Conservation (phyloP, 2,888 invertebrate species). For the Lepidonotus clava region DNA sequence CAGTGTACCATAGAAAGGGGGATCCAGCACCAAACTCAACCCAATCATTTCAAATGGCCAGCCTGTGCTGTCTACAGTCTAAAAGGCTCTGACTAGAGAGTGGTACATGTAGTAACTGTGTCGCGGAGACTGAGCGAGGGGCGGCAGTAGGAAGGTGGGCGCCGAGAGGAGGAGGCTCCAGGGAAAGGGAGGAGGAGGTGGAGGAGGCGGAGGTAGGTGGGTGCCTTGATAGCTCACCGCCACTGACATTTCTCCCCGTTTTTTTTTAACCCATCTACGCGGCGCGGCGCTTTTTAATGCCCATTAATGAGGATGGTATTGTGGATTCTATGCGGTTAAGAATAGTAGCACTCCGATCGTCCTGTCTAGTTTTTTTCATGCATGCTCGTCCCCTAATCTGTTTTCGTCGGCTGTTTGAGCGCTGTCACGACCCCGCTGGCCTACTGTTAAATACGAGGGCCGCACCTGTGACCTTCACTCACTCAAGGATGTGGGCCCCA, state of each 20-base stretch:
- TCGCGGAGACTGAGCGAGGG: no score
- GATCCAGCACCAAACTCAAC: no score
- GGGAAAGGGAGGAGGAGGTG: background rate
- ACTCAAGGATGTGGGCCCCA: background rate
- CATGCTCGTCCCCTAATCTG: background rate
- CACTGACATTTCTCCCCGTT: slow-evolving; percentile 6
- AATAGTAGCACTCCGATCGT: background rate
- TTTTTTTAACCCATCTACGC: background rate
- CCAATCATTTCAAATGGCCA: no score
- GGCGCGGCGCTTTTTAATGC: background rate
- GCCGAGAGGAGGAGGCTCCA: background rate
- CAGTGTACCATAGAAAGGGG: no score
- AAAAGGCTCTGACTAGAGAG: no score
- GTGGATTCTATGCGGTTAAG: background rate
- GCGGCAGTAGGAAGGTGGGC: background rate
- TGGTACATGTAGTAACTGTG: no score
- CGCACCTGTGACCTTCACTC: background rate
- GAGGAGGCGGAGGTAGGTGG: background rate
- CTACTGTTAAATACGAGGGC: background rate
- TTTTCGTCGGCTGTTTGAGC: no score
- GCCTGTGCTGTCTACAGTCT: no score
- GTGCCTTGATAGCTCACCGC: no score
- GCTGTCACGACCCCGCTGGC: background rate
- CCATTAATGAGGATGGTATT: background rate
- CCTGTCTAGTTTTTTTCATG: background rate